Percentiles rank a stretch among this genome's conserved stretches.
These are phyloP conservation scores for Nannoperca australis DNA, from an alignment of 2,797 vertebrate species.

Conservation along the genomic window DNA sequence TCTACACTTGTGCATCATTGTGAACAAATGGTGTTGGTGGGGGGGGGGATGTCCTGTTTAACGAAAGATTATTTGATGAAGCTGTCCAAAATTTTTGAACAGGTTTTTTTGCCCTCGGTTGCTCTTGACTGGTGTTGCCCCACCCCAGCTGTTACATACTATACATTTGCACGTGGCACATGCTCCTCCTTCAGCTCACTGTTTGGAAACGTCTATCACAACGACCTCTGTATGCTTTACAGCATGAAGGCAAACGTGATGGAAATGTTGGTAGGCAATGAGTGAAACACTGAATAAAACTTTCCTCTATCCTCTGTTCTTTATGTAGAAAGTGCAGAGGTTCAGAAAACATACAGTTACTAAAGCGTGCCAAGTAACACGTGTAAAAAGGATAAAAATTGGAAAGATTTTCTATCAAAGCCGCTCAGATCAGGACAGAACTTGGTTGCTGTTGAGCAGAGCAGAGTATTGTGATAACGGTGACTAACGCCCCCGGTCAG, in stretches of 20 bases:
- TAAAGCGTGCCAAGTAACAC: not conserved
- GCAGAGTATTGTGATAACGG: slow-evolving; percentile 22
- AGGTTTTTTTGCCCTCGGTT: slow-evolving; percentile 29
- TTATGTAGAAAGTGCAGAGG: not conserved
- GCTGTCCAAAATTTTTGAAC: slow-evolving; percentile 15
- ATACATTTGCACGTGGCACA: slow-evolving; percentile 33
- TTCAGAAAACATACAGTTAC: not conserved
- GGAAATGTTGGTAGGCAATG: slow-evolving; percentile 4
- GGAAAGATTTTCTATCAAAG: not conserved
- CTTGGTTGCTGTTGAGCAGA: slow-evolving; percentile 16
- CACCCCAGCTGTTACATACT: slow-evolving; percentile 61
- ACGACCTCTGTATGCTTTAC: slow-evolving; percentile 13
- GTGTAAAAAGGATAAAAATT: not conserved
- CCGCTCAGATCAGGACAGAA: not conserved
- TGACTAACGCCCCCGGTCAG: slow-evolving; percentile 28
- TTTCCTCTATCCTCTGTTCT: not conserved
- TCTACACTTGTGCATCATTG: not conserved
- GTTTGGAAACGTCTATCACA: slow-evolving; percentile 44
- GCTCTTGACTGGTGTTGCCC: slow-evolving; percentile 49
- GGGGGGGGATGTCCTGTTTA: slow-evolving; percentile 21
- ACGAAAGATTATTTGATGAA: slow-evolving; percentile 3
- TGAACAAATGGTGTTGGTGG: not conserved
- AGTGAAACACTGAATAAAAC: not conserved
- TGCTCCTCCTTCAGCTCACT: slow-evolving; percentile 25
- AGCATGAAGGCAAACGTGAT: slow-evolving; percentile 37